These are phyloP conservation scores for Drosophila equinoxialis DNA, from an alignment of 1,140 invertebrate species.

Conservation along the genomic window DNA sequence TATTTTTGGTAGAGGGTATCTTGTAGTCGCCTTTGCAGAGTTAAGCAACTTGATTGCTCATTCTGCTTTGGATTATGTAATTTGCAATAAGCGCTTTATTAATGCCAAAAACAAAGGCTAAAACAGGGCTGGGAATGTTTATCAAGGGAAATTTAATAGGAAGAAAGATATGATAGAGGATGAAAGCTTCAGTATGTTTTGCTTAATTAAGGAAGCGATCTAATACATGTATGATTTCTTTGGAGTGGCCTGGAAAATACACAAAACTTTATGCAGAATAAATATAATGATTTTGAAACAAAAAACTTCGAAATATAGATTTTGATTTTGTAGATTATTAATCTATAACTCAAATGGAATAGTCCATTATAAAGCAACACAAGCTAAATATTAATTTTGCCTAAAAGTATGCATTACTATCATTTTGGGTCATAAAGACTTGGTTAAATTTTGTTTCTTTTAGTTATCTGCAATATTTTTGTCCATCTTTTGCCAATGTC, in stretches of 20 bases:
- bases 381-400: no score
- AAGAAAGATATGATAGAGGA: background rate
- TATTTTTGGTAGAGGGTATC: background rate
- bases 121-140: background rate
- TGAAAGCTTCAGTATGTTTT: background rate
- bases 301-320: no score
- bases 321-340: no score
- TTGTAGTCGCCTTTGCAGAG: background rate
- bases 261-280: no score
- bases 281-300: no score
- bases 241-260: no score
- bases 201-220: background rate
- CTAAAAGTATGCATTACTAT: no score
- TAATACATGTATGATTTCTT: background rate
- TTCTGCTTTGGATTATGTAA: background rate
- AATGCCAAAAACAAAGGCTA: background rate
- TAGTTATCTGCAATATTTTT: no score
- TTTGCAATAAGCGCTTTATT: constrained; percentile 14
- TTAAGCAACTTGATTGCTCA: background rate
- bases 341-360: no score
- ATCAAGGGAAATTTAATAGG: constrained; percentile 4
- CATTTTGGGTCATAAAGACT: background rate
- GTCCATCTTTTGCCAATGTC: background rate
- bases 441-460: background rate
- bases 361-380: no score